These are phyloP conservation scores for Chymomyza caudatula DNA, from an alignment of 2,888 invertebrate species.

Conservation along the genomic window DNA sequence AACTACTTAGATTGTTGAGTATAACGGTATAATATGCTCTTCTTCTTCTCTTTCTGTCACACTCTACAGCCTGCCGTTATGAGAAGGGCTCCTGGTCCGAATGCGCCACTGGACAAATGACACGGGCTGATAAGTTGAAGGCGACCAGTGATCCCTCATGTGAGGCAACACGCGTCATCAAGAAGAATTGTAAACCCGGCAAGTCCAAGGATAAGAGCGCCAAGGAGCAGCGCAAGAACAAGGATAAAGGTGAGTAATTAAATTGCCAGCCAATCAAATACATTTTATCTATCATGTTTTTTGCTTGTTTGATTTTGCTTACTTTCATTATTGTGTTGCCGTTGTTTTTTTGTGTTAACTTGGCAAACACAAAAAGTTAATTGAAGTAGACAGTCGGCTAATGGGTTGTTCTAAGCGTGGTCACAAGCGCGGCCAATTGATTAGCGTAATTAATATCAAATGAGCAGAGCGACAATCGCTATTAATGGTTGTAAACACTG, in stretches of 20 bases:
- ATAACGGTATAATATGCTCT: background rate
- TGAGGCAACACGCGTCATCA: conserved; percentile 88
- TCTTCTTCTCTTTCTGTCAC: background rate
- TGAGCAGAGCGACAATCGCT: conserved; percentile 4
- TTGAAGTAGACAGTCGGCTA: background rate
- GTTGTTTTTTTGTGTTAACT: background rate
- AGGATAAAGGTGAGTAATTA: conserved; percentile 81
- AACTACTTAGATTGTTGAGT: background rate
- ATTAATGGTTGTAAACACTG: background rate
- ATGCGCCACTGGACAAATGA: conserved; percentile 90
- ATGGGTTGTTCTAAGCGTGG: background rate
- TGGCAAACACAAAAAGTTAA: background rate
- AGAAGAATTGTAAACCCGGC: conserved; percentile 91
- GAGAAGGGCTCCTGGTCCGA: conserved; percentile 93
- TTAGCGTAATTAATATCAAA: conserved; percentile 19
- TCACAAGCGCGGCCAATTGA: conserved; percentile 1
- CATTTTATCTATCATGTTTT: background rate
- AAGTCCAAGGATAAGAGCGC: conserved; percentile 80
- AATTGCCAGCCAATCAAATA: conserved; percentile 69
- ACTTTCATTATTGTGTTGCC: background rate
- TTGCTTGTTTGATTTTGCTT: background rate
- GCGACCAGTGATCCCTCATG: conserved; percentile 89
- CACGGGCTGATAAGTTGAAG: conserved; percentile 89
- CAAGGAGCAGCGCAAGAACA: conserved; percentile 78
- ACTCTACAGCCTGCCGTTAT: conserved; percentile 89